Evolutionary conservation across 2,797 vertebrate species (phyloP), one percentile per base, ranked within the genome.

Genomic region (Enteromius mattozi): DNA sequence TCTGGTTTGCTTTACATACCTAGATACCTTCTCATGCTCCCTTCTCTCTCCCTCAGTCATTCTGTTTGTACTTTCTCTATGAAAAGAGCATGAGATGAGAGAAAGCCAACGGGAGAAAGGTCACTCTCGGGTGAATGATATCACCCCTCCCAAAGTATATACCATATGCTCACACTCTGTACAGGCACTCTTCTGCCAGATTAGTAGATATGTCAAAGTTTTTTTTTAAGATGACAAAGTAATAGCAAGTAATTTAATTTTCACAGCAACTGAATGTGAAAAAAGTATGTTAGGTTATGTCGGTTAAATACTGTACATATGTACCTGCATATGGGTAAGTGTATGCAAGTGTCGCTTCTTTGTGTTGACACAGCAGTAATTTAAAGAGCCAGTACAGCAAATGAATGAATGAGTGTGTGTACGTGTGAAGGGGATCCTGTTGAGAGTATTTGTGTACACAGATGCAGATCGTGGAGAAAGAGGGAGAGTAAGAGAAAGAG

Each of bases 341-440:
- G 51, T 42, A 56, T 78, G 66, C 79, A 51, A 70, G 12, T 68
- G 80, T 80, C 69, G 82, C 92, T 90, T 93, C 89, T 92, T 91
- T 93, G 94, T 96, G 95, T 95, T 95, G 95, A 95, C 94, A 95
- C 92, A 94, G 92, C 92, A 94, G 94, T 95, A 93, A 96, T 95
- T 96, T 96, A 96, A 94, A 94, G 92, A 93, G 92, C 95, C 94
- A 84, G 61, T 27, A 27, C 42, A 2, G 69, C 21, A 37, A 83
- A 76, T 37, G 85, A 63, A 74, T 70, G 82, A 84, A 79, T 42
- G 80, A 51, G 6, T 42, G 70, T 78, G 54, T 74, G 69, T 69
- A 72, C n/a, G 93, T 94, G 94, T 95, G 94, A 95, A 94, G 94
- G 93, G 94, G 95, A 96, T 95, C 94, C 89, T 89, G 91, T 87